phyloP scores from a whole-genome alignment of 1,140 invertebrate species.

The Microplitis mediator region DNA sequence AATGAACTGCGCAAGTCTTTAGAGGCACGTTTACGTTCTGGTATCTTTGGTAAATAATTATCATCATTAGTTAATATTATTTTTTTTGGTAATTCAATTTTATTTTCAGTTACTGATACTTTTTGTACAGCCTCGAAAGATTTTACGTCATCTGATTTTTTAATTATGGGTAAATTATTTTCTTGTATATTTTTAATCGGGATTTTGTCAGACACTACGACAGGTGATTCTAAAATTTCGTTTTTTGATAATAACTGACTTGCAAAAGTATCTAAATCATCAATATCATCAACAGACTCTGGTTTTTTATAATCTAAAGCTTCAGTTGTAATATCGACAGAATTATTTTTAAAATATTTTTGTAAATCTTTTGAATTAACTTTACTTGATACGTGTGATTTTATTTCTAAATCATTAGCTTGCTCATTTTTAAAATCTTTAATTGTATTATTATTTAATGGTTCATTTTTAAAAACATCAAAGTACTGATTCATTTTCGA shows the following conservation, averaged over 20 bases:
- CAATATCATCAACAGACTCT: background rate
- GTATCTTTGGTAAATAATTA: constrained; percentile 36
- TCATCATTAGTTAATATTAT: constrained; percentile 12
- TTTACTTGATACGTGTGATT: constrained; percentile 50
- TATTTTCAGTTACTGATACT: constrained; percentile 37
- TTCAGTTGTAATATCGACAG: constrained; percentile 15
- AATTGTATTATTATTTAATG: constrained; percentile 1
- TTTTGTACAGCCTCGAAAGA: constrained; percentile 18
- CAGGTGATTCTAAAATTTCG: no score
- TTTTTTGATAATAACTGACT: no score
- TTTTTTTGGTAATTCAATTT: constrained; percentile 20
- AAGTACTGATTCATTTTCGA: constrained; percentile 56
- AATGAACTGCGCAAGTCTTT: constrained; percentile 19
- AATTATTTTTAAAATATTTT: constrained; percentile 49
- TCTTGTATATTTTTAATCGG: no score
- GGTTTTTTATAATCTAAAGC: background rate
- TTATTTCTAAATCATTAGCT: constrained; percentile 43
- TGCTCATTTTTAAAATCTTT: constrained; percentile 17
- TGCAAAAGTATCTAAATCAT: background rate
- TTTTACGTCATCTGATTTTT: background rate
- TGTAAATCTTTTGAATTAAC: constrained; percentile 49
- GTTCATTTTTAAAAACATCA: constrained; percentile 25
- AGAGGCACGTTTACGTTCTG: constrained; percentile 34
- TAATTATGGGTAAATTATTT: background rate
- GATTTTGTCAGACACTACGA: no score